phyloP scores from a whole-genome alignment of 2,113 vertebrate species.

The Maccullochella peelii region DNA sequence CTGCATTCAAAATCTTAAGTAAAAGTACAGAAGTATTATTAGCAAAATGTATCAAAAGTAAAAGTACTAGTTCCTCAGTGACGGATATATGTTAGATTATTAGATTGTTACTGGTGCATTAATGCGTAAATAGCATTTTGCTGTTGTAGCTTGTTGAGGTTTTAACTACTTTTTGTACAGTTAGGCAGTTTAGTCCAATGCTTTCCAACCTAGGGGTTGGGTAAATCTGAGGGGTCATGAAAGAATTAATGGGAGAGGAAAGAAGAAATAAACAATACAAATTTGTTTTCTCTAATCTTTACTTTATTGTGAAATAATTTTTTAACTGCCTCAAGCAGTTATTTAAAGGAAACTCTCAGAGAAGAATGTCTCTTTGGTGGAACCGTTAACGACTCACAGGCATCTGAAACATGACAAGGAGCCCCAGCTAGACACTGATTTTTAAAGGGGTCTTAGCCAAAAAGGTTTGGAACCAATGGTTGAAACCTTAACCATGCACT shows the following conservation, averaged over 20 bases:
- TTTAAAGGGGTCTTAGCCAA: background rate
- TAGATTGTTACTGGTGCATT: background rate
- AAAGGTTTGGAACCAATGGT: background rate
- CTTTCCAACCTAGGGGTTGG: too few relatives aligned
- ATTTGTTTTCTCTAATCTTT: background rate
- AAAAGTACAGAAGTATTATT: too few relatives aligned
- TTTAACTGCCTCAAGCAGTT: background rate
- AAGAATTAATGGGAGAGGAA: background rate
- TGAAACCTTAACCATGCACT: background rate
- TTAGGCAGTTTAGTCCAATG: background rate
- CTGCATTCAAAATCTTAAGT: too few relatives aligned
- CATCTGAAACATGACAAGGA: background rate
- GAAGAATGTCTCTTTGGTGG: background rate
- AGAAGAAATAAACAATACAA: background rate
- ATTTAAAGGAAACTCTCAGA: background rate
- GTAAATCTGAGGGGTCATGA: background rate
- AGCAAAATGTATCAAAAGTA: too few relatives aligned
- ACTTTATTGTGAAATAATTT: background rate
- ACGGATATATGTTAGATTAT: background rate
- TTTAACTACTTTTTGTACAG: background rate
- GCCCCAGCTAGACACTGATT: background rate
- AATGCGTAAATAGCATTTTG: background rate
- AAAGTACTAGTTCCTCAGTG: too few relatives aligned
- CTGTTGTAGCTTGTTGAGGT: background rate
- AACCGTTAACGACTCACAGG: background rate